Percentiles rank a stretch among this genome's conserved stretches.
Conservation (phyloP, 2,113 vertebrate species). For the Hyaena hyaena region DNA sequence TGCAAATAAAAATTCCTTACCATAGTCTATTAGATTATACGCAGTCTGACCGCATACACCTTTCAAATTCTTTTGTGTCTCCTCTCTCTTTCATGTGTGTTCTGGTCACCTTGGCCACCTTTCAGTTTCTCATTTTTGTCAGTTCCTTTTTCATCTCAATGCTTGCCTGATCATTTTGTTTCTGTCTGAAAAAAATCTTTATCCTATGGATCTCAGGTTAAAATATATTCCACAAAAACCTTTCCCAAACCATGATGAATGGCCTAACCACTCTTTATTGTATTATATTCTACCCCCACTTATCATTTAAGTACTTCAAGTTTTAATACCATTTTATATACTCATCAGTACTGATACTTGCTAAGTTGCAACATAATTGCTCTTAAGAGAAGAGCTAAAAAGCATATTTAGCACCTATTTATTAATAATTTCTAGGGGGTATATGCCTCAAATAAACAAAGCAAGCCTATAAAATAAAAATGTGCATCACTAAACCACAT, state of each 20-base stretch:
- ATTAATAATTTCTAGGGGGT: neutral
- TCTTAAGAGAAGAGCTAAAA: neutral
- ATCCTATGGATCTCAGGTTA: neutral
- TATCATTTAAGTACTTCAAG: neutral
- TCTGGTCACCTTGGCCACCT: neutral
- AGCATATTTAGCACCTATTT: neutral
- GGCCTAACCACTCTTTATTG: neutral
- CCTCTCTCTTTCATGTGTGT: neutral
- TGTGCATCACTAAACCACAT: neutral
- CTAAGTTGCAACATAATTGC: neutral
- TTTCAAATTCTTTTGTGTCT: neutral
- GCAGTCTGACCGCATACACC: neutral
- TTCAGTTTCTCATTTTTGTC: neutral
- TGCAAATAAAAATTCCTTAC: neutral
- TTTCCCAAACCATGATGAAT: neutral
- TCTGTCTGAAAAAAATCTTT: neutral
- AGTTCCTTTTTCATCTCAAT: neutral
- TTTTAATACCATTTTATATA: neutral
- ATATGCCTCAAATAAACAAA: neutral
- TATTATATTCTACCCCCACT: neutral
- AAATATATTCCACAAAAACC: neutral
- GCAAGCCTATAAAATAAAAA: neutral
- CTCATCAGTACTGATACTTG: neutral
- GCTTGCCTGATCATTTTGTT: neutral
- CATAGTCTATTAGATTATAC: neutral